These are phyloP conservation scores for Hipparchia sbordonii DNA, from an alignment of 2,888 invertebrate genomes.

Conservation along the genomic window DNA sequence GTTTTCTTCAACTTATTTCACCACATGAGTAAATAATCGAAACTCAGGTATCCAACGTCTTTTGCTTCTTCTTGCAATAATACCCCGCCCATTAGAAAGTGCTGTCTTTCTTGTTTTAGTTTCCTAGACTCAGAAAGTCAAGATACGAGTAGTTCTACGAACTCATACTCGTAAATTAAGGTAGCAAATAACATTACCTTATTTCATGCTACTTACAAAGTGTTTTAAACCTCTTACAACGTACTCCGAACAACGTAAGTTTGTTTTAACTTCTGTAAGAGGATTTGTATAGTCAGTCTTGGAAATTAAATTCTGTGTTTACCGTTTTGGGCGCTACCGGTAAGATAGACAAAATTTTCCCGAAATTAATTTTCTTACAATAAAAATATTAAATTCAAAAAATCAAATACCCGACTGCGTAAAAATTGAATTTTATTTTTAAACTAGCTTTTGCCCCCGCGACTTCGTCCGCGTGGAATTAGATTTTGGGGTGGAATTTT, in stretches of 20 bases:
- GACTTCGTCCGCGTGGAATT: too few relatives aligned
- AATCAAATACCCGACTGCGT: too few relatives aligned
- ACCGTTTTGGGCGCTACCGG: background rate
- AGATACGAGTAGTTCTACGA: background rate
- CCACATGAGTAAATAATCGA: too few relatives aligned
- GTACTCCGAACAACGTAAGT: slow-evolving; percentile 22
- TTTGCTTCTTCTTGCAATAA: too few relatives aligned
- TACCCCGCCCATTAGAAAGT: too few relatives aligned
- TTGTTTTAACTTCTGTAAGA: slow-evolving; percentile 22
- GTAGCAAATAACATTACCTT: slow-evolving; percentile 15
- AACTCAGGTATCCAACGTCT: background rate
- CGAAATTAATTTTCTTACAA: slow-evolving; percentile 1
- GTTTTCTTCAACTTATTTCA: too few relatives aligned
- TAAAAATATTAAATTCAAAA: too few relatives aligned
- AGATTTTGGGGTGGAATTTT: too few relatives aligned
- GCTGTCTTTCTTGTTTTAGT: background rate
- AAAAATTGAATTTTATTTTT: too few relatives aligned
- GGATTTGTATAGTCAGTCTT: slow-evolving; percentile 18
- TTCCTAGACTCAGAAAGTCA: background rate
- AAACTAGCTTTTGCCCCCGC: too few relatives aligned
- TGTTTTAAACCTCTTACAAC: slow-evolving; percentile 26
- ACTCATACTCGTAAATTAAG: slow-evolving; percentile 17
- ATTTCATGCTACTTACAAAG: slow-evolving; percentile 21
- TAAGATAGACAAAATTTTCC: background rate
- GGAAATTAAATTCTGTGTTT: slow-evolving; percentile 13